Percentiles rank a stretch among this genome's conserved stretches.
Conservation (phyloP, 2,888 invertebrate species). For the Hydriomena furcata region DNA sequence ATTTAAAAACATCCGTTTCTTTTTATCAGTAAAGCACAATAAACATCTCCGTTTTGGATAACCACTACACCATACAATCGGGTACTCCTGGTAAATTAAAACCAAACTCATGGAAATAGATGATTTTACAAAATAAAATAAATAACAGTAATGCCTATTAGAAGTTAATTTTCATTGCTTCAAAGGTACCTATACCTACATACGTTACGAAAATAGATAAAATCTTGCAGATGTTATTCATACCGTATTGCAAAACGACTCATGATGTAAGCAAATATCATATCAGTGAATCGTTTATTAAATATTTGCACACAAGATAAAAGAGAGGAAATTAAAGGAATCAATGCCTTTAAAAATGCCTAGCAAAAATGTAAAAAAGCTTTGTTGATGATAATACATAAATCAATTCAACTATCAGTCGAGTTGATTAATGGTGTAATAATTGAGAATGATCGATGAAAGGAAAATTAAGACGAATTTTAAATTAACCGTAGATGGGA, state of each 20-base stretch:
- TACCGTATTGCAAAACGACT: conserved; percentile 11
- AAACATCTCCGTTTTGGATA: too few relatives aligned
- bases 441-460: neutral
- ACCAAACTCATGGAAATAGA: too few relatives aligned
- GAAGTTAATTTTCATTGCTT: too few relatives aligned
- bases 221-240: conserved; percentile 13
- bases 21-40: too few relatives aligned
- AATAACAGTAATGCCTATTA: too few relatives aligned
- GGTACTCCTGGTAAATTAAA: too few relatives aligned
- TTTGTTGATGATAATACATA: neutral
- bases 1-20: conserved; percentile 1
- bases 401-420: too few relatives aligned
- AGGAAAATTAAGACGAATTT: neutral
- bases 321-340: conserved; percentile 7
- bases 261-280: conserved; percentile 17
- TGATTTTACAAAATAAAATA: neutral
- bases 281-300: conserved; percentile 14
- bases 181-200: neutral
- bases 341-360: conserved; percentile 9
- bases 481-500: neutral
- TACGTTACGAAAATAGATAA: neutral
- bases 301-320: conserved; percentile 16
- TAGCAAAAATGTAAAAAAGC: neutral
- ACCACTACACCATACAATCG: too few relatives aligned
- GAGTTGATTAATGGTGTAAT: too few relatives aligned